Percentiles rank a stretch among this genome's conserved stretches.
Conservation (phyloP, 2,113 vertebrate genomes). For the Anseranas semipalmata region DNA sequence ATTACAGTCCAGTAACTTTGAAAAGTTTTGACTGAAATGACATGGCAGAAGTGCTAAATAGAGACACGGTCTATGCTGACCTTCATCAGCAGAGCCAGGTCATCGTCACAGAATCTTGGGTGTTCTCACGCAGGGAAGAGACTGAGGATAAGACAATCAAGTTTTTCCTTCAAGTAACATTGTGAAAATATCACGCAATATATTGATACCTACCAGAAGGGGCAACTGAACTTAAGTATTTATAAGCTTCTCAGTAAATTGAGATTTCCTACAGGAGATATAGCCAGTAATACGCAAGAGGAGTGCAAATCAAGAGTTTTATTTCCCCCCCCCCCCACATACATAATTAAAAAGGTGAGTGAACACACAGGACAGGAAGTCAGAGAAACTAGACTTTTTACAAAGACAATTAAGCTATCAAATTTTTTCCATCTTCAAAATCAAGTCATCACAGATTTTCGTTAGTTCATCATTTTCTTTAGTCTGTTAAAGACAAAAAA, state of each 20-base stretch:
- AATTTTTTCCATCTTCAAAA: conserved; percentile 68
- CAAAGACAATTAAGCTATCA: neutral
- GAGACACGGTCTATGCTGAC: neutral
- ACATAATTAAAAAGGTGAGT: conserved; percentile 15
- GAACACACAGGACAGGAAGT: conserved; percentile 13
- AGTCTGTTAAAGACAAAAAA: conserved; percentile 63
- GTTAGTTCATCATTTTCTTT: conserved; percentile 86
- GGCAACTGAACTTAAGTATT: neutral
- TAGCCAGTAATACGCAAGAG: neutral
- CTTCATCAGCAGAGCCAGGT: neutral
- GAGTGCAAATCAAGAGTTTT: conserved; percentile 22
- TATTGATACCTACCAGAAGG: neutral
- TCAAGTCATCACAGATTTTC: conserved; percentile 86
- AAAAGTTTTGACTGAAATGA: neutral
- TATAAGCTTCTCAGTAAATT: neutral
- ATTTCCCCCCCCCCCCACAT: conserved; percentile 19
- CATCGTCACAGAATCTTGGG: fast-evolving
- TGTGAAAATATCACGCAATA: neutral
- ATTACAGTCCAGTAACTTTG: neutral
- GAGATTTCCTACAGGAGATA: neutral
- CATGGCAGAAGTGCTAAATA: neutral
- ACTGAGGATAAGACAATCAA: fast-evolving
- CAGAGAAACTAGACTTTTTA: conserved; percentile 35
- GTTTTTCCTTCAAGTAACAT: neutral
- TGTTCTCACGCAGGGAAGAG: neutral